Base-by-base conservation (phyloP, 2,113 vertebrate genomes). In the Anser cygnoides region DNA sequence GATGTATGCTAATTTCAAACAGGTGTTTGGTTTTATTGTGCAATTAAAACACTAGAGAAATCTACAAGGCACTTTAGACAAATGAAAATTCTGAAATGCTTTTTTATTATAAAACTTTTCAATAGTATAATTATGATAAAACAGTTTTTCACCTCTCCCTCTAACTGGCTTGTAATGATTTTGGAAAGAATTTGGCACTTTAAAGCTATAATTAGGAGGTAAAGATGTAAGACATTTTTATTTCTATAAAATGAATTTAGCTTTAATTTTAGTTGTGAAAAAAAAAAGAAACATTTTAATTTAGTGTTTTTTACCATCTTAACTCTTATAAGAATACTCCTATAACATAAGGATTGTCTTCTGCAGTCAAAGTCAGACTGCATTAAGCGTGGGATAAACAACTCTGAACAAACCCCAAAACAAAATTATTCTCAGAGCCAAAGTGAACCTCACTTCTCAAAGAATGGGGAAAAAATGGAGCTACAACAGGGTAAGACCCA, bases 1-100 rank as follows among this genome's bases (percentile, higher is more conserved):
- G 68, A 87, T 78, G 49, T 57, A 78, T 68, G 89, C 52, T 94
- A 84, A 91, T 92, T 96, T 95, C 61, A 92, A 95, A 87, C 91
- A 95, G 77, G 84, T 93, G 71, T 84, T 92, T 78, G 41, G 65
- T 75, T 95, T 88, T 93, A 95, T 72, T 78, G 43, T 78, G 61
- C 59, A 80, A 76, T 92, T 94, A 80, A 92, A 90, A 94, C 21
- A 74, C 25, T 39, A 52, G 68, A 75, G 77, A 75, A 95, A 59
- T 68, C 46, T 81, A 72, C 43, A 89, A 72, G 87, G 28, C 35
- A 61, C 22, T 91, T 84, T 43, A 89, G 52, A 84, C 52, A 90
- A 89, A 89, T 4, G 13, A 43, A 93, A 91, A 87, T 68, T 96
- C 73, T 78, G 35, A 89, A 93, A 80, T 71, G 59, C 28, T 90